Percentiles rank a stretch among this genome's conserved stretches.
Conservation (phyloP, 2,888 invertebrate species). For the Cephus nigrinus region DNA sequence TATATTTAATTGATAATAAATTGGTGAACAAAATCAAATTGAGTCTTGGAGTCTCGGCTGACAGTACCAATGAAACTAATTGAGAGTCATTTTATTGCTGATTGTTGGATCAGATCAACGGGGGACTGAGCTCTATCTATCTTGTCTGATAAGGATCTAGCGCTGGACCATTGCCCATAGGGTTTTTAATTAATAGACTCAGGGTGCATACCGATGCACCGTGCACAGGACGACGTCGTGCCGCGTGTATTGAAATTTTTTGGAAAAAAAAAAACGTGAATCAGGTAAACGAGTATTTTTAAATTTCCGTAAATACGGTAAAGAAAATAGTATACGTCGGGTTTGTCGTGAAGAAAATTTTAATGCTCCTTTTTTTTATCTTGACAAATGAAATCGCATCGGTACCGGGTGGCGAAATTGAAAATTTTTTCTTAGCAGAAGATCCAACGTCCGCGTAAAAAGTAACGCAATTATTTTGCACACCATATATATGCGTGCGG, state of each 20-base stretch:
- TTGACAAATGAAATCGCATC: background rate
- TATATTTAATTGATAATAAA: background rate
- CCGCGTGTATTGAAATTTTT: background rate
- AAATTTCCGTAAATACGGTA: background rate
- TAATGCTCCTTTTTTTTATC: background rate
- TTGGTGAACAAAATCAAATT: background rate
- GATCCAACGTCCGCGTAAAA: no score
- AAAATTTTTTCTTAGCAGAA: no score
- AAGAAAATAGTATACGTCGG: no score
- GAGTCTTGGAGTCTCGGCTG: conserved; percentile 15
- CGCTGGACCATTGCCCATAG: background rate
- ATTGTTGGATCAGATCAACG: conserved; percentile 13
- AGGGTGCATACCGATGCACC: no score
- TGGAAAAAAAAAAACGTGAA: background rate
- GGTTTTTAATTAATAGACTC: background rate
- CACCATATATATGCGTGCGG: no score
- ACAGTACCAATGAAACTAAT: background rate
- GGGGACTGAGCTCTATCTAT: conserved; percentile 19
- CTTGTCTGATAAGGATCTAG: conserved; percentile 13
- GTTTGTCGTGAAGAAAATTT: background rate
- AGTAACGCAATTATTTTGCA: no score
- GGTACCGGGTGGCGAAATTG: no score
- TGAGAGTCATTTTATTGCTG: background rate
- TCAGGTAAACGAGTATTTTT: background rate
- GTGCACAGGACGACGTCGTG: background rate